A percentile compares a stretch with the other conserved stretches of the same genome.
phyloP scores from a whole-genome alignment of 2,888 invertebrate genomes.

The Phortica magna region DNA sequence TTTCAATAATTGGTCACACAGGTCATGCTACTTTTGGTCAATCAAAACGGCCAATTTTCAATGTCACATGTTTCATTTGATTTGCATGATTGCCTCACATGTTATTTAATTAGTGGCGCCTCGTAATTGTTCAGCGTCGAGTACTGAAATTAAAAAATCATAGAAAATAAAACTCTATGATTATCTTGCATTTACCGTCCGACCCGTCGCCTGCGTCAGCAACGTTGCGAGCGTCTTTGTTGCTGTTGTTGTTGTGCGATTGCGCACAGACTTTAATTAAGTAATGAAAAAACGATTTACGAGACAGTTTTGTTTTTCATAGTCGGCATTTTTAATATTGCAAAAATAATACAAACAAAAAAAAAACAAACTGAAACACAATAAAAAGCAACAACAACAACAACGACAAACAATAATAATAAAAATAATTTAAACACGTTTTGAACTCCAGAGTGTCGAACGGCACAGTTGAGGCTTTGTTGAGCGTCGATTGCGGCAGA shows the following conservation, averaged over 20 bases:
- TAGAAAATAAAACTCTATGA: neutral
- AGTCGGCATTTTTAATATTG: neutral
- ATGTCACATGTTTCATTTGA: neutral
- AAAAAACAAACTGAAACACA: neutral
- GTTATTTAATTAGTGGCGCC: conserved; percentile 14
- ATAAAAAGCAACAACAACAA: neutral
- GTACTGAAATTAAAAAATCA: neutral
- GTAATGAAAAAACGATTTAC: conserved; percentile 25
- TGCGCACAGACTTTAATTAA: conserved; percentile 16
- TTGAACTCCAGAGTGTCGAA: neutral
- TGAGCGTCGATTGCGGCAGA: too few relatives aligned
- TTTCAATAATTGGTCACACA: too few relatives aligned
- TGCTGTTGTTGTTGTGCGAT: neutral
- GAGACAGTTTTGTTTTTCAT: conserved; percentile 20
- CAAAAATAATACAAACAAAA: neutral
- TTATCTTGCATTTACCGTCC: neutral
- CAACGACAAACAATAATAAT: neutral
- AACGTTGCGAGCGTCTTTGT: too few relatives aligned
- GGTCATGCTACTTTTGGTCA: too few relatives aligned
- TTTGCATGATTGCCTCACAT: neutral
- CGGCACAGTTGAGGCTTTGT: too few relatives aligned
- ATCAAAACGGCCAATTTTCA: neutral
- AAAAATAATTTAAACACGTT: neutral
- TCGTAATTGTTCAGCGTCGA: conserved; percentile 1
- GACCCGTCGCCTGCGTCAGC: too few relatives aligned